phyloP scores from a whole-genome alignment of 2,888 invertebrate species.

The Rhamphomyia laevipes region DNA sequence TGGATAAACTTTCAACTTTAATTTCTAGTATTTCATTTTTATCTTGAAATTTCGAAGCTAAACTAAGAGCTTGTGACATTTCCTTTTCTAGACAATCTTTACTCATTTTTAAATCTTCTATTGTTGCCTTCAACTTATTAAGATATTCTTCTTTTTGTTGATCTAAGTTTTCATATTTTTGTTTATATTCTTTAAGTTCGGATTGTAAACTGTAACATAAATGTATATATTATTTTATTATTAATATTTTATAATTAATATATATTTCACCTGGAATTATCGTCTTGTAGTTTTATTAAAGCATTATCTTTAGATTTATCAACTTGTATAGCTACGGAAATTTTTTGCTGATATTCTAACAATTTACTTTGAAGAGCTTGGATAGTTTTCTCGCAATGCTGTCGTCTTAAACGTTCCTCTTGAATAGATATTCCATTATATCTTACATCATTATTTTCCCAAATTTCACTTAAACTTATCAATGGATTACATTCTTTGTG shows the following conservation, averaged over 20 bases:
- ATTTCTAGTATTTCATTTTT: slow-evolving; percentile 46
- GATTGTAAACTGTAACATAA: not conserved
- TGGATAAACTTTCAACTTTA: slow-evolving; percentile 37
- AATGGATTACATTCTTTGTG: slow-evolving; percentile 19
- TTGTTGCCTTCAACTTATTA: slow-evolving; percentile 30
- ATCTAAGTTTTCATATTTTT: slow-evolving; percentile 24
- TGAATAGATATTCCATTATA: slow-evolving; percentile 44
- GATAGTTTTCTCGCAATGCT: slow-evolving; percentile 63
- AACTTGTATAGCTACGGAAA: slow-evolving; percentile 66
- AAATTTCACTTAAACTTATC: slow-evolving; percentile 34
- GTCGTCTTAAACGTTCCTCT: slow-evolving; percentile 64
- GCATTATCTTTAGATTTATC: slow-evolving; percentile 64
- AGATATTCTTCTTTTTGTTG: slow-evolving; percentile 21
- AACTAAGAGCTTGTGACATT: slow-evolving; percentile 55
- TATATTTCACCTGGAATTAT: slow-evolving; percentile 42
- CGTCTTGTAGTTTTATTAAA: slow-evolving; percentile 50
- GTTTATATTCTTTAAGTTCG: slow-evolving; percentile 19
- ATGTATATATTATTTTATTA: slow-evolving; percentile 22
- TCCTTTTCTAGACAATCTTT: slow-evolving; percentile 55
- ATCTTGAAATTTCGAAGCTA: slow-evolving; percentile 56
- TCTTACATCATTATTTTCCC: slow-evolving; percentile 29
- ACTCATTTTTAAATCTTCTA: slow-evolving; percentile 37
- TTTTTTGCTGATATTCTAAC: slow-evolving; percentile 64
- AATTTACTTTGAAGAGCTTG: slow-evolving; percentile 59
- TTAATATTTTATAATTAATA: not conserved